Evolutionary conservation across 2,113 vertebrate genomes (phyloP), one percentile per base, ranked within the genome.

Genomic region (Polyodon spathula): DNA sequence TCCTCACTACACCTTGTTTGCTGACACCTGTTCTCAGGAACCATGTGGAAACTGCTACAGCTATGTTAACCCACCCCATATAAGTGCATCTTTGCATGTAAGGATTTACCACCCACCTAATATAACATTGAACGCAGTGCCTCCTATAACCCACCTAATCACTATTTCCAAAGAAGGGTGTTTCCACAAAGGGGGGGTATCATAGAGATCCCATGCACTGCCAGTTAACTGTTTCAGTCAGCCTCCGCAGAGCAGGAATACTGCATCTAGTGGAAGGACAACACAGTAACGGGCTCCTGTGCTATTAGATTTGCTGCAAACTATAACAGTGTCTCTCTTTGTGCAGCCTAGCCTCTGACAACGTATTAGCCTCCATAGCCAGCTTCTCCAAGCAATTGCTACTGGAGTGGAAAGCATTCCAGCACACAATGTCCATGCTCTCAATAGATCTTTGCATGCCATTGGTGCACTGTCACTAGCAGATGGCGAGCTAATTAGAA

Each of bases 401-500:
- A 87, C 73, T 86, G 83, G 82, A 87, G 86, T 88, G 86, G 84
- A 88, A 87, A 88, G 79, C 81, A 87, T 86, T 85, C 81, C 79
- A 74, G 72, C 71, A 75, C 78, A 87, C 86, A 87, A 87, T 85
- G 82, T 76, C 82, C 62, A 55, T 67, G 74, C 80, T 85, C 78
- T 88, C 84, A 88, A 87, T 86, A 81, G 86, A 75, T 80, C 79
- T 83, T 85, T 80, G 83, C 82, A 83, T 88, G 85, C 86, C 86
- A 86, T 84, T 80, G 84, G 82, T 84, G 81, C 78, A 78, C 86
- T 85, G 86, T 86, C 83, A 85, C 84, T 78, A 87, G 84, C 85
- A 88, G 86, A 88, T 87, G 84, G 84, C 84, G 86, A 88, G 85
- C 86, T 88, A 88, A 88, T 88, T 88, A 88, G 84, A 85, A 85